Conservation (phyloP, 92 coral and sea anemone genomes). For the Chrysogorgia sp. region DNA sequence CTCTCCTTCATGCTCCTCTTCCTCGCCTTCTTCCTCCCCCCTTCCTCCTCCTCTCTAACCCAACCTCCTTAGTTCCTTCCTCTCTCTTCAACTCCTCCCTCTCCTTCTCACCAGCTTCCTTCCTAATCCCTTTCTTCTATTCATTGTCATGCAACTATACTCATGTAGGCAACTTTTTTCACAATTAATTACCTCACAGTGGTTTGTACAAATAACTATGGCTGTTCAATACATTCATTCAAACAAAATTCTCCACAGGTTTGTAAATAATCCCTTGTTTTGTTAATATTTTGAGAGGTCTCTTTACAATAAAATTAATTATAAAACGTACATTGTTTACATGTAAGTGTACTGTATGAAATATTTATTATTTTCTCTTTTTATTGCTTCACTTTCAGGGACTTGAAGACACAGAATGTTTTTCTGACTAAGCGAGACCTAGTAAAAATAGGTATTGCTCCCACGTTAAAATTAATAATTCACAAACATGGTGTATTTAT, state of each 20-base stretch:
- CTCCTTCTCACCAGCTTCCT: no score
- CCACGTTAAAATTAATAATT: no score
- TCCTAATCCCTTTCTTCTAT: no score
- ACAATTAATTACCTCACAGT: constrained; percentile 67
- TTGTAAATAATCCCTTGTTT: neutral
- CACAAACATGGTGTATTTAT: no score
- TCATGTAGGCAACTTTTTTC: no score
- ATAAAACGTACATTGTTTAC: no score
- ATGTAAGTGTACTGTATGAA: neutral
- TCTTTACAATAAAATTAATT: neutral
- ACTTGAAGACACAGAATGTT: constrained; percentile 89
- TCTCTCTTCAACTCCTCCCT: no score
- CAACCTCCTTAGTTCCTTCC: no score
- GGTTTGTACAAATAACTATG: constrained; percentile 96
- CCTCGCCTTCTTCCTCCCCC: no score
- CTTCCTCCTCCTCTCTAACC: no score
- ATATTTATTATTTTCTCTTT: neutral
- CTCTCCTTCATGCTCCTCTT: no score
- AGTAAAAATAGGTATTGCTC: constrained; percentile 78
- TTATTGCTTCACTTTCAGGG: constrained; percentile 52
- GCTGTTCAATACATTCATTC: constrained; percentile 91
- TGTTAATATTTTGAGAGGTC: neutral
- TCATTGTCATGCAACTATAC: no score
- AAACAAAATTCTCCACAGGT: constrained; percentile 92
- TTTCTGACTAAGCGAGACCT: constrained; percentile 94